A percentile compares a stretch with the other conserved stretches of the same genome.
phyloP scores from a whole-genome alignment of 2,113 vertebrate species.

The Corythornis madagascariensis region DNA sequence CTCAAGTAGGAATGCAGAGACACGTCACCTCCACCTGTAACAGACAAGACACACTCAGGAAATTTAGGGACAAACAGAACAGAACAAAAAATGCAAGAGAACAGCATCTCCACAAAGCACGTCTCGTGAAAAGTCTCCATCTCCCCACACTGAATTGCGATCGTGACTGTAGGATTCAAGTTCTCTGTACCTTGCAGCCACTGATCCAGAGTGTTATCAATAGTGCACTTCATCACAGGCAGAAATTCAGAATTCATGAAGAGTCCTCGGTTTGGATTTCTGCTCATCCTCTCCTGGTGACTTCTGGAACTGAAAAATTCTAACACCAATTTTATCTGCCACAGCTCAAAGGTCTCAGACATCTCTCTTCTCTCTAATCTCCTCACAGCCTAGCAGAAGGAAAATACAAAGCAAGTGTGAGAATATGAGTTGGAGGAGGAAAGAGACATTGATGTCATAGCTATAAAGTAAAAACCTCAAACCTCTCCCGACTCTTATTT shows the following conservation, averaged over 20 bases:
- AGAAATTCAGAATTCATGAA: slow-evolving; percentile 93
- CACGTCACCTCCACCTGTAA: slow-evolving; percentile 81
- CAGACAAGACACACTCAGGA: background rate
- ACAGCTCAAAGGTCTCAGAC: slow-evolving; percentile 88
- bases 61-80: background rate
- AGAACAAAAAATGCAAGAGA: background rate
- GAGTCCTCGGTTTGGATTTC: slow-evolving; percentile 74
- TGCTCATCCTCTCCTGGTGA: slow-evolving; percentile 78
- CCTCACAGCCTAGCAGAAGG: slow-evolving; percentile 74
- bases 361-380: slow-evolving; percentile 81
- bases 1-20: slow-evolving; percentile 84
- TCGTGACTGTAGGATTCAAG: no score
- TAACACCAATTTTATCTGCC: slow-evolving; percentile 94
- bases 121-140: background rate
- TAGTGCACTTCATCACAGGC: slow-evolving; percentile 91
- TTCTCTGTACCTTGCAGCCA: slow-evolving; percentile 86
- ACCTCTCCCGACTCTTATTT: no score
- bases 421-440: background rate
- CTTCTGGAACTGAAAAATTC: slow-evolving; percentile 89
- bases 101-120: background rate
- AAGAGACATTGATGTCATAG: background rate
- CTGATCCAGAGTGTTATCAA: slow-evolving; percentile 86
- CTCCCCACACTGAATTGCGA: background rate
- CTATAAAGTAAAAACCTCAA: background rate
- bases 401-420: background rate